Conservation (phyloP, 2,888 invertebrate species). For the Lasioglossum lativentre region DNA sequence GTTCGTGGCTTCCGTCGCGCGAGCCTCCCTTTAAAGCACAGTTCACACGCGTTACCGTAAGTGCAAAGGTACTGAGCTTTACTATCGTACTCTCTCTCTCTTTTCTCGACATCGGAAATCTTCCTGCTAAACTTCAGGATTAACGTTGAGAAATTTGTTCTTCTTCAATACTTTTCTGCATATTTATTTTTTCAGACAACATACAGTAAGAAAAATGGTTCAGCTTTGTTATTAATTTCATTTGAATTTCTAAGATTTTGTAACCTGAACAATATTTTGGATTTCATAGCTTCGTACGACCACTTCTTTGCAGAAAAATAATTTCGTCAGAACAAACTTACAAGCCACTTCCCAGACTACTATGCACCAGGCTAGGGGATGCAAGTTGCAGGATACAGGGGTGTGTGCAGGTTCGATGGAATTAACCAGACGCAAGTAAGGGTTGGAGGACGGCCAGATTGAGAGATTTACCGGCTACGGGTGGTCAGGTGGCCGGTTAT, state of each 20-base stretch:
- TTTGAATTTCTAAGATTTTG: too few relatives aligned
- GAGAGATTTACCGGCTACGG: conserved; percentile 65
- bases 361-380: not conserved
- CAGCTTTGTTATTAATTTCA: too few relatives aligned
- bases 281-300: too few relatives aligned
- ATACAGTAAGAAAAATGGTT: too few relatives aligned
- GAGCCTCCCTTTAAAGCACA: conserved; percentile 41
- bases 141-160: not conserved
- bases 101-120: not conserved
- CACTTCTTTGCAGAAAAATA: not conserved
- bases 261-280: too few relatives aligned
- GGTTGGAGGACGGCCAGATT: conserved; percentile 50
- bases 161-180: too few relatives aligned
- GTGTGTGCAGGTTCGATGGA: not conserved
- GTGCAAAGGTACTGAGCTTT: conserved; percentile 40
- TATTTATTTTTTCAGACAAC: too few relatives aligned
- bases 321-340: not conserved
- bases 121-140: not conserved
- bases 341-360: not conserved
- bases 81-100: not conserved
- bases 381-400: not conserved
- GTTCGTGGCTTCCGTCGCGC: conserved; percentile 54
- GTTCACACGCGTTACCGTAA: conserved; percentile 38
- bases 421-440: conserved; percentile 23
- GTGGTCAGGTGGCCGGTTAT: conserved; percentile 74